These are phyloP conservation scores for Ranitomeya imitator DNA, from an alignment of 2,113 vertebrate species.

Conservation along the genomic window DNA sequence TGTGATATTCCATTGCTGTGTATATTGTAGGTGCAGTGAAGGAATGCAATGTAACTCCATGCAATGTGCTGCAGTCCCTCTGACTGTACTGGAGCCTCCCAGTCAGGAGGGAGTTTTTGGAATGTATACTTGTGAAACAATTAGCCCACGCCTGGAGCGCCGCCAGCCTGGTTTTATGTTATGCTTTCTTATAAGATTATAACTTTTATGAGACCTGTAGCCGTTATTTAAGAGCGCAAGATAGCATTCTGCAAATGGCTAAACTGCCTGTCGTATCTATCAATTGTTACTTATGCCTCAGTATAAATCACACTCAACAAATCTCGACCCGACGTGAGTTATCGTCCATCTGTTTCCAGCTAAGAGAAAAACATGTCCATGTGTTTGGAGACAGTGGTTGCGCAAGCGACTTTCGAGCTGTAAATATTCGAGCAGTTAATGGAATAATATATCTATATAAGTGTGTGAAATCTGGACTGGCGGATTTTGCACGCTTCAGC, in stretches of 20 bases:
- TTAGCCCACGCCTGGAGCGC: constrained; percentile 58
- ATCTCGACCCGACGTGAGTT: constrained; percentile 69
- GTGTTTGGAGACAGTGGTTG: constrained; percentile 66
- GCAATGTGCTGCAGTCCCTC: constrained; percentile 45
- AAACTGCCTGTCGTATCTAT: constrained; percentile 64
- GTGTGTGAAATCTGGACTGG: constrained; percentile 28
- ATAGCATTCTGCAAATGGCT: constrained; percentile 57
- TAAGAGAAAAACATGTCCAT: constrained; percentile 65
- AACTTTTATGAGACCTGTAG: constrained; percentile 63
- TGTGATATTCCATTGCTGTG: too few species aligned
- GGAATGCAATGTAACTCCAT: neutral
- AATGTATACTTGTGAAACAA: constrained; percentile 62
- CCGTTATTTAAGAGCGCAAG: constrained; percentile 60
- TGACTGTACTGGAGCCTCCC: constrained; percentile 65
- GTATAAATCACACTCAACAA: constrained; percentile 72
- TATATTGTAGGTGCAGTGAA: constrained; percentile 7
- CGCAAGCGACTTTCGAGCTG: constrained; percentile 64
- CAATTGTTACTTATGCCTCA: constrained; percentile 64
- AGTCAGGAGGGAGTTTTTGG: constrained; percentile 68
- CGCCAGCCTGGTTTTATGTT: constrained; percentile 59
- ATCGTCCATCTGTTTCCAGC: constrained; percentile 71
- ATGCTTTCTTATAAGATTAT: constrained; percentile 60
- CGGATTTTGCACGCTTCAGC: constrained; percentile 2
- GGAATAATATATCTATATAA: constrained; percentile 20
- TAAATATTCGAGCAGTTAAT: constrained; percentile 62